These are phyloP conservation scores for Antedon bifida DNA, from an alignment of 35 echinoderm and acorn worm species.

Conservation along the genomic window DNA sequence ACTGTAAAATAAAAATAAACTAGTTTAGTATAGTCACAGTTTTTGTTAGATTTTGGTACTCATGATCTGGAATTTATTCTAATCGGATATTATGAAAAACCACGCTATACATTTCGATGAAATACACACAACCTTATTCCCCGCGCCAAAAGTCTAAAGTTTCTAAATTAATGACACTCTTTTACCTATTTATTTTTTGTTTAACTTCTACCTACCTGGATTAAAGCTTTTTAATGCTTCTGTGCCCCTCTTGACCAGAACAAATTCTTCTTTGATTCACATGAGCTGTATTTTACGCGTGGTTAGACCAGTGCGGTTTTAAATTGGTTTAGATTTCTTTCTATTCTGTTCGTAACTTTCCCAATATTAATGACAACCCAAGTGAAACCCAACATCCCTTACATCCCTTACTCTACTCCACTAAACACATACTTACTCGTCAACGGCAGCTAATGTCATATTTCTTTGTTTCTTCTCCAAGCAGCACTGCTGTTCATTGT, in stretches of 20 bases:
- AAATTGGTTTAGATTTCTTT: neutral
- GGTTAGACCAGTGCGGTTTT: too few relatives aligned
- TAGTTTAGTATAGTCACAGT: neutral
- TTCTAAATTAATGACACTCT: too few relatives aligned
- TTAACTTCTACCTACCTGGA: too few relatives aligned
- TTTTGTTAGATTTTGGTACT: neutral
- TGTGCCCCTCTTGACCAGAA: too few relatives aligned
- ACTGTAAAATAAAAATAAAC: constrained; percentile 15
- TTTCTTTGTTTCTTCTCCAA: constrained; percentile 60
- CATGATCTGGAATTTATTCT: neutral
- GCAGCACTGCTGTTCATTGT: neutral
- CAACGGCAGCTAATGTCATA: constrained; percentile 66
- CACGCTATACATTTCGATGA: neutral
- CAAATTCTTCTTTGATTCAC: too few relatives aligned
- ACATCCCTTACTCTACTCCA: too few relatives aligned
- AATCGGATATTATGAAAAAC: neutral
- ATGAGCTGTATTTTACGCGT: too few relatives aligned
- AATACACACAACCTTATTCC: too few relatives aligned
- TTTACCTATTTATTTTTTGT: too few relatives aligned
- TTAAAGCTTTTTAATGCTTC: too few relatives aligned
- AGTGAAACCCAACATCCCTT: too few relatives aligned
- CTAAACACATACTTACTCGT: constrained; percentile 45
- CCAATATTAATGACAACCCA: neutral
- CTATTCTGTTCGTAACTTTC: neutral
- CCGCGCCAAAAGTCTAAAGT: too few relatives aligned